phyloP scores from a whole-genome alignment of 2,888 invertebrate species.

The Thereva nobilitata region DNA sequence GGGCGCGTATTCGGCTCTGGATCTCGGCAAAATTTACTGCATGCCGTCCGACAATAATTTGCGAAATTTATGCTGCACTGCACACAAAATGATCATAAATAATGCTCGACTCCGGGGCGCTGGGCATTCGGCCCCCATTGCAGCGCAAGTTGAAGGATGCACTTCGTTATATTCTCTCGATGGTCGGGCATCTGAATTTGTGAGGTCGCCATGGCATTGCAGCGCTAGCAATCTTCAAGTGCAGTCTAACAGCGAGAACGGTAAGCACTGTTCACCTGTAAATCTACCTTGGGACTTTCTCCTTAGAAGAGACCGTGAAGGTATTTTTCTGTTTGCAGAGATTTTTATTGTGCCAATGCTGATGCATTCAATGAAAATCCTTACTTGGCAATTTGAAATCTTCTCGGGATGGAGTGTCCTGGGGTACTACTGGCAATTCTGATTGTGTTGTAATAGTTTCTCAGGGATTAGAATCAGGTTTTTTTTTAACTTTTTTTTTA shows the following conservation, averaged over 20 bases:
- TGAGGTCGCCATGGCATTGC: conserved; percentile 18
- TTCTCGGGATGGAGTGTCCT: too few species aligned
- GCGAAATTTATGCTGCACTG: conserved; percentile 36
- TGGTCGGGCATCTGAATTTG: neutral
- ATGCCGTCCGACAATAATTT: conserved; percentile 35
- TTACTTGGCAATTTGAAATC: too few species aligned
- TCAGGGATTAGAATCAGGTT: too few species aligned
- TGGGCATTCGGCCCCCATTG: conserved; percentile 12
- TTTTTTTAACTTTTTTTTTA: too few species aligned
- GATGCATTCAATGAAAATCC: too few species aligned
- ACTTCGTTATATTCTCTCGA: conserved; percentile 20
- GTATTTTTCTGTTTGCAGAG: too few species aligned
- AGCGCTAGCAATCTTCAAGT: conserved; percentile 19
- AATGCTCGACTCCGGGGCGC: conserved; percentile 12
- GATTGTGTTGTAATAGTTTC: too few species aligned
- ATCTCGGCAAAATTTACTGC: conserved; percentile 29
- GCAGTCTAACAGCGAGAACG: neutral
- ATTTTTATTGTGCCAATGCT: too few species aligned
- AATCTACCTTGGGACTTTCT: conserved; percentile 27
- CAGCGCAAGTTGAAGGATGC: conserved; percentile 29
- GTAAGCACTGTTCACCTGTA: conserved; percentile 24
- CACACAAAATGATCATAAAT: conserved; percentile 37
- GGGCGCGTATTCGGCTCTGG: conserved; percentile 18
- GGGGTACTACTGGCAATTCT: too few species aligned
- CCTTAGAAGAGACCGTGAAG: neutral